Base-by-base conservation (phyloP, 2,113 vertebrate genomes). In the Axis porcinus region DNA sequence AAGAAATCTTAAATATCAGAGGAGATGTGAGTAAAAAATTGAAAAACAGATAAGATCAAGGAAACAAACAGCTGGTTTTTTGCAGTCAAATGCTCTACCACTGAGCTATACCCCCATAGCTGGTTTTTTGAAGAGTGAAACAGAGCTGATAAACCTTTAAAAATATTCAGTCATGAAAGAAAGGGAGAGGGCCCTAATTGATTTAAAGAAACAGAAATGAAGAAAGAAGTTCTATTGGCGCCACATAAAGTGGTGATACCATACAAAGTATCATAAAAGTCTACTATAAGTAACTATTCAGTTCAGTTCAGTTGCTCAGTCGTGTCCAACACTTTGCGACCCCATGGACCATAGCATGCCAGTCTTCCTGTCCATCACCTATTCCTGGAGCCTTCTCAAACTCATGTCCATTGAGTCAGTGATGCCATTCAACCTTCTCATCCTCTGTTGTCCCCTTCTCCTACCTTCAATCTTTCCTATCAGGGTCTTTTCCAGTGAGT, bases 311-410 rank as follows among this genome's bases (percentile, higher is more conserved):
- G n/a, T 70, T 36, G 64, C n/a, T 70, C n/a, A 70, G n/a, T 70
- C 17, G 0, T 70, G 17, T 36, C n/a, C n/a, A 19, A 36, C 64
- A 21, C 64, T 33, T 7, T 67, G 33, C 0, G 2, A 21, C n/a
- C 17, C n/a, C 64, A 70, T 36, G 64, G 15, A 70, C 17, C 9
- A 1, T 2, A 70, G n/a, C n/a, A 36, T 1, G 0, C 17, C 64
- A 67, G 64, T 2, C 64, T 10, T 67, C 2, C 8, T 67, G 64
- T 67, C 33, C 33, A 11, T 70, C 64, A 70, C 4, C n/a, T 21
- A 11, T 17, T 70, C 64, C 52, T 16, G 3, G 64, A 36, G n/a
- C 17, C 64, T 70, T n/a, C 64, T 70, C n/a, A 70, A 21, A 36
- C 7, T 33, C n/a, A 11, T 21, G n/a, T 70, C 64, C 64, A 70